Evolutionary conservation across 92 coral and sea anemone species (phyloP).

Genomic region (Parazoanthus darwini): DNA sequence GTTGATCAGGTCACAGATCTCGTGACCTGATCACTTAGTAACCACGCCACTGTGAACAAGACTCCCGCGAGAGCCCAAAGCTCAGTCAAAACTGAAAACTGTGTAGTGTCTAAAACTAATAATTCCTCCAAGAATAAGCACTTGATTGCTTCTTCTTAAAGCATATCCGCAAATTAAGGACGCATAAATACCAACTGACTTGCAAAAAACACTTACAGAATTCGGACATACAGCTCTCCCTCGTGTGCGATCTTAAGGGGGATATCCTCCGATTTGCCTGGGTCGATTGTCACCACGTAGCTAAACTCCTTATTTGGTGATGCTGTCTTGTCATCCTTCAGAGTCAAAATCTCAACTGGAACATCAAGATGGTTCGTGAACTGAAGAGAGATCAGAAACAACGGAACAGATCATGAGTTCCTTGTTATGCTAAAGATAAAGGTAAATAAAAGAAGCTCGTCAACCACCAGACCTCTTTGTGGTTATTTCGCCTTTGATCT

Average conservation of each 20-base stretch:
- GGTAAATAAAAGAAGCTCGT: background rate
- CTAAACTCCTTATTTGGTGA: slow-evolving; percentile 26
- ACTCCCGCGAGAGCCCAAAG: no score
- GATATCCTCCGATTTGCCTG: slow-evolving; percentile 59
- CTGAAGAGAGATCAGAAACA: slow-evolving; percentile 12
- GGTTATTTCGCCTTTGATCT: no score
- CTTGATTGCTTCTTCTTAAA: background rate
- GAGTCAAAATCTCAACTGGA: slow-evolving; percentile 64
- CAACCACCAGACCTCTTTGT: background rate
- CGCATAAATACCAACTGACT: background rate
- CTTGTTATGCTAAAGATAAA: background rate
- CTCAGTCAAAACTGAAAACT: no score
- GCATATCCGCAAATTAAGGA: background rate
- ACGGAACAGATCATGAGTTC: background rate
- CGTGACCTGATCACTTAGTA: no score
- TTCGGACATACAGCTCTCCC: slow-evolving; percentile 70
- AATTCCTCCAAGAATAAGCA: background rate
- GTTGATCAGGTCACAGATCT: no score
- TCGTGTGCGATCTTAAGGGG: slow-evolving; percentile 75
- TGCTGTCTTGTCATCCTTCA: slow-evolving; percentile 39
- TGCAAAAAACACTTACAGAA: slow-evolving; percentile 53
- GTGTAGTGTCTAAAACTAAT: no score
- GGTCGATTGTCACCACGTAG: slow-evolving; percentile 58
- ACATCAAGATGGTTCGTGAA: slow-evolving; percentile 79
- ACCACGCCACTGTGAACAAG: no score